A percentile compares a stretch with the other conserved stretches of the same genome.
These are phyloP conservation scores for Eurystomus glaucurus DNA, from an alignment of 2,797 vertebrate species.

Conservation along the genomic window DNA sequence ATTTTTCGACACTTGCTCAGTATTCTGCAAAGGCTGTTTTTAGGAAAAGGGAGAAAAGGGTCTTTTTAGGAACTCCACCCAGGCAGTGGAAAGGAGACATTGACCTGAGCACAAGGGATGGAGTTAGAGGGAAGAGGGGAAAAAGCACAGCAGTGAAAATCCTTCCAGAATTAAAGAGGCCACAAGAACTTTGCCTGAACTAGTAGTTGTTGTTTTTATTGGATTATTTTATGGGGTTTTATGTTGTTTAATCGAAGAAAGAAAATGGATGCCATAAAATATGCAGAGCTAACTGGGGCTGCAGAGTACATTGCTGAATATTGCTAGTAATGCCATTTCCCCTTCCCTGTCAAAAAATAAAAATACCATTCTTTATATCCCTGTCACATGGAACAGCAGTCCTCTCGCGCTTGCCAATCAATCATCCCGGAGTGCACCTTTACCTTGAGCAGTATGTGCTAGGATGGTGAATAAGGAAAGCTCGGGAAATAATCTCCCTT, in stretches of 20 bases:
- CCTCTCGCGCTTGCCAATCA: slow-evolving; percentile 16
- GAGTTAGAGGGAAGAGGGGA: neutral
- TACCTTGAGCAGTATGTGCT: slow-evolving; percentile 52
- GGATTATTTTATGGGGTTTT: slow-evolving; percentile 66
- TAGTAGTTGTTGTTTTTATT: slow-evolving; percentile 68
- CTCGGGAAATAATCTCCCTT: slow-evolving; percentile 70
- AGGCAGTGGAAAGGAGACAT: neutral
- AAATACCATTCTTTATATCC: slow-evolving; percentile 59
- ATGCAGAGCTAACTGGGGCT: slow-evolving; percentile 62
- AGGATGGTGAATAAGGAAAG: slow-evolving; percentile 52
- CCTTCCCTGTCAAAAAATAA: slow-evolving; percentile 72
- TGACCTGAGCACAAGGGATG: neutral
- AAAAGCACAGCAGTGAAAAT: neutral
- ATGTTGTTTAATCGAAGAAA: slow-evolving; percentile 76
- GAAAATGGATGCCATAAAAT: slow-evolving; percentile 70
- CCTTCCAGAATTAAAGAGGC: slow-evolving; percentile 48
- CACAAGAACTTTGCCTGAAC: slow-evolving; percentile 52
- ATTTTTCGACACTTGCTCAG: neutral
- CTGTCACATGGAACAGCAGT: slow-evolving; percentile 60
- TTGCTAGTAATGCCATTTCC: slow-evolving; percentile 60
- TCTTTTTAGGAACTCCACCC: neutral
- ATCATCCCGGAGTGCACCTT: slow-evolving; percentile 62
- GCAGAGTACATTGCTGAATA: slow-evolving; percentile 55
- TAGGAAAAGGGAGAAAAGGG: too few species aligned
- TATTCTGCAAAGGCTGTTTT: neutral